phyloP scores from a whole-genome alignment of 2,797 vertebrate species.

The Eulemur albifrons region DNA sequence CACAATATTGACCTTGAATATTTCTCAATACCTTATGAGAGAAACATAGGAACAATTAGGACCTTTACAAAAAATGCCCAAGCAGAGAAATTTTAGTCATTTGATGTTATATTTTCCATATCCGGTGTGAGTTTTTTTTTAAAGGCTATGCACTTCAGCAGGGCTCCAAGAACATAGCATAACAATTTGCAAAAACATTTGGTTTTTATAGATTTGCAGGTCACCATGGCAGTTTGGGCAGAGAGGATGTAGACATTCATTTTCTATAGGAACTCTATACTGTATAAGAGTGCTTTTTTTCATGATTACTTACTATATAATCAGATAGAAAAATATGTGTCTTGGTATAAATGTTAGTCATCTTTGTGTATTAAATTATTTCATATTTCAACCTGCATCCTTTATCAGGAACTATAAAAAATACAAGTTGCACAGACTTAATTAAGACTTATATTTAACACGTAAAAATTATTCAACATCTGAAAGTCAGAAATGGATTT shows the following conservation, averaged over 20 bases:
- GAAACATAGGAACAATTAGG: conserved; percentile 60
- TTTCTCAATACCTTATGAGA: conserved; percentile 56
- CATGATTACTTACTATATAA: not conserved
- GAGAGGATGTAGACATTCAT: not conserved
- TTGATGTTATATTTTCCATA: not conserved
- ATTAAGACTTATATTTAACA: not conserved
- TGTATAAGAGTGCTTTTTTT: not conserved
- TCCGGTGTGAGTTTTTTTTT: not conserved
- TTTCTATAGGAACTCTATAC: not conserved
- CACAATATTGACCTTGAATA: not conserved
- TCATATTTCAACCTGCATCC: not conserved
- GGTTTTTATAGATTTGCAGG: not conserved
- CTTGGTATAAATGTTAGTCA: not conserved
- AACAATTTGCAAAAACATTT: not conserved
- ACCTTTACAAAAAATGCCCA: conserved; percentile 62
- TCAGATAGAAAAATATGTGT: not conserved
- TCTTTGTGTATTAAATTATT: not conserved
- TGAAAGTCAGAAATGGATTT: conserved; percentile 12
- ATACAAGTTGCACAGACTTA: not conserved
- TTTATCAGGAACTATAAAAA: not conserved
- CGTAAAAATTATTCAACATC: not conserved
- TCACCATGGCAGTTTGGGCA: not conserved
- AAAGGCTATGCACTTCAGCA: not conserved
- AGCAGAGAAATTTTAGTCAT: not conserved
- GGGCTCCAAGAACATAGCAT: not conserved